Evolutionary conservation across 2,797 vertebrate genomes (phyloP).

Genomic region (Galago senegalensis): DNA sequence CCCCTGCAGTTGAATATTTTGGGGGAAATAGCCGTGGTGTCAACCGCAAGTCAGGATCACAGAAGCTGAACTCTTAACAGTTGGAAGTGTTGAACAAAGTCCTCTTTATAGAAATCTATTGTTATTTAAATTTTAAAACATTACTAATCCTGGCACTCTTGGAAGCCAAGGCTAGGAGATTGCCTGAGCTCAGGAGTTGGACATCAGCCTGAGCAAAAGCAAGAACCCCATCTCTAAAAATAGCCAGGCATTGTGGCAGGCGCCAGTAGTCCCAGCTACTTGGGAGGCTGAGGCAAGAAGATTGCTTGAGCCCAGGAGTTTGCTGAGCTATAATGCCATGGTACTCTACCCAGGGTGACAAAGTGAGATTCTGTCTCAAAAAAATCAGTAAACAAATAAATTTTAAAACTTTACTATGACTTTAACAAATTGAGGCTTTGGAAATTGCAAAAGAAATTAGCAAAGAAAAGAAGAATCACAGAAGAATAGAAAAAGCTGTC

Average conservation of each 20-base stretch:
- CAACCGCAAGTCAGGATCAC: not conserved
- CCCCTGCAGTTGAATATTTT: not conserved
- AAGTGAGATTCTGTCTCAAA: too few relatives aligned
- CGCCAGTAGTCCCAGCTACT: too few relatives aligned
- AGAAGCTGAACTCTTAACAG: not conserved
- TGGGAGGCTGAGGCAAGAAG: too few relatives aligned
- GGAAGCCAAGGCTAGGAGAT: too few relatives aligned
- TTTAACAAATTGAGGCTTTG: conserved; percentile 25
- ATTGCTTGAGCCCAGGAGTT: too few relatives aligned
- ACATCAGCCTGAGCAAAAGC: too few relatives aligned
- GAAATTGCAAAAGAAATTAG: not conserved
- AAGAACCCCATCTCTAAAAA: too few relatives aligned
- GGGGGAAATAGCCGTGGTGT: not conserved
- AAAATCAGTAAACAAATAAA: not conserved
- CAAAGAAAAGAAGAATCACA: not conserved
- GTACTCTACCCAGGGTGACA: too few relatives aligned
- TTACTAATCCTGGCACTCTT: not conserved
- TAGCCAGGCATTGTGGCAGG: too few relatives aligned
- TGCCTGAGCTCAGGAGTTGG: too few relatives aligned
- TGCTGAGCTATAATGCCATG: too few relatives aligned
- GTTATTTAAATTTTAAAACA: not conserved
- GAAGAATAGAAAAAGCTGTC: not conserved
- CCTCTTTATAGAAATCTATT: not conserved
- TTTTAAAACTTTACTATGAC: not conserved
- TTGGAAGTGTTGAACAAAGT: not conserved